These are phyloP conservation scores for Noturus placidus DNA, from an alignment of 2,113 vertebrate species.

Conservation along the genomic window DNA sequence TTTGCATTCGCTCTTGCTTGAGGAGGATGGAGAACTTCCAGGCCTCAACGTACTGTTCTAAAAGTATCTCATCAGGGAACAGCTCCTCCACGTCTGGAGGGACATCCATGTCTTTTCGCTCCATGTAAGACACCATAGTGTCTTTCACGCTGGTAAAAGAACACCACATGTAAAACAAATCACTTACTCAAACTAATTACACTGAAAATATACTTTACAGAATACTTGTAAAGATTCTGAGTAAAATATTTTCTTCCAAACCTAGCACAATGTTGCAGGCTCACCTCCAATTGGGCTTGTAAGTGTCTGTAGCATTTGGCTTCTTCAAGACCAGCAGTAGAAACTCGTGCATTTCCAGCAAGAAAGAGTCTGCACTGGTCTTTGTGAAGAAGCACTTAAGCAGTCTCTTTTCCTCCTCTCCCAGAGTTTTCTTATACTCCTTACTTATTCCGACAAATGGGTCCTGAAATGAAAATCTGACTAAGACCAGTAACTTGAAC, in stretches of 20 bases:
- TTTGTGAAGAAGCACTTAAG: conserved; percentile 79
- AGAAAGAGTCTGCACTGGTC: conserved; percentile 76
- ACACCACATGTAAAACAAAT: conserved; percentile 18
- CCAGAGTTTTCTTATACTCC: conserved; percentile 73
- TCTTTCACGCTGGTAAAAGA: conserved; percentile 78
- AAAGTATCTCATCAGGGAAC: conserved; percentile 78
- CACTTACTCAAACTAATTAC: background rate
- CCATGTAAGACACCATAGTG: conserved; percentile 75
- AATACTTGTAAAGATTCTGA: background rate
- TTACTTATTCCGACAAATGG: conserved; percentile 77
- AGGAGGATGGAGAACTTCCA: conserved; percentile 80
- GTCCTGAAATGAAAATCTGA: conserved; percentile 71
- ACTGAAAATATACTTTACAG: background rate
- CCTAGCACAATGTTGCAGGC: background rate
- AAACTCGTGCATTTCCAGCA: conserved; percentile 90
- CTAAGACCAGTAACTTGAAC: background rate
- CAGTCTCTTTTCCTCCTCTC: conserved; percentile 58
- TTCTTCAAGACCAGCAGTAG: conserved; percentile 78
- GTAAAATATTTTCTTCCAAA: background rate
- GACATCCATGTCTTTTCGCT: conserved; percentile 73
- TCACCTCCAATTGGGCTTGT: conserved; percentile 81
- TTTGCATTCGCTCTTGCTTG: conserved; percentile 69
- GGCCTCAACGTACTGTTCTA: conserved; percentile 72
- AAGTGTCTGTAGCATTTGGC: conserved; percentile 61
- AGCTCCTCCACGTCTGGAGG: conserved; percentile 69